Conservation (phyloP, 2,888 invertebrate genomes). For the Branchellion lobata region DNA sequence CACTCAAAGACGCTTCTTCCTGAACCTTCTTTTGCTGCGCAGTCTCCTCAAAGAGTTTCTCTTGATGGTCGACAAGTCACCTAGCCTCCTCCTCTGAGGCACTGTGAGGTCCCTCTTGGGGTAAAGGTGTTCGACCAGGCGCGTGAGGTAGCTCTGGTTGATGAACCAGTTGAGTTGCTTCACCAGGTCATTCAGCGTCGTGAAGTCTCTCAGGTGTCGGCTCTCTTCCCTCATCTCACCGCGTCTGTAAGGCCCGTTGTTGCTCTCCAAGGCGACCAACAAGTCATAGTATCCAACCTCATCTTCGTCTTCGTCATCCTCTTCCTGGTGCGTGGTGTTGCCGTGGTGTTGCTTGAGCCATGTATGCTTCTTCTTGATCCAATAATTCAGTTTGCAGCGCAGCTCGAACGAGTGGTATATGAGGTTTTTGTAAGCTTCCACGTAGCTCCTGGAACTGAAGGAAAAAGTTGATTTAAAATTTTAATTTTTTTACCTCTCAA, state of each 20-base stretch:
- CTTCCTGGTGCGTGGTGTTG: neutral
- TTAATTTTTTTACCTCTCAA: too few species aligned
- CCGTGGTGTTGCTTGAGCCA: neutral
- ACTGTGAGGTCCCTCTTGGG: neutral
- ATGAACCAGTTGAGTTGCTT: constrained; percentile 25
- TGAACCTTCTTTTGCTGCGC: too few species aligned
- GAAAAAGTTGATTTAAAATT: too few species aligned
- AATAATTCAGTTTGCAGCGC: constrained; percentile 3
- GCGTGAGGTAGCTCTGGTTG: neutral
- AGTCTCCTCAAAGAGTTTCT: too few species aligned
- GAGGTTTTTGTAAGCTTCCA: neutral
- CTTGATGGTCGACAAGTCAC: too few species aligned
- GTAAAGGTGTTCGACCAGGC: neutral
- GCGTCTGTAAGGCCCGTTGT: neutral
- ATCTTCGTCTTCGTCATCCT: neutral
- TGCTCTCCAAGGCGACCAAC: neutral
- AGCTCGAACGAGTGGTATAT: neutral
- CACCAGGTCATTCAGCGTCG: neutral
- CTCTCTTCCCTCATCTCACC: neutral
- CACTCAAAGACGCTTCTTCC: too few species aligned
- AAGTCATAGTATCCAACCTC: neutral
- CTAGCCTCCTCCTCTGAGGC: neutral
- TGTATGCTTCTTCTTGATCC: neutral
- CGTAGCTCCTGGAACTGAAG: too few species aligned
- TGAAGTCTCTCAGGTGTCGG: neutral